phyloP scores from a whole-genome alignment of 2,113 vertebrate species.

The Oreochromis niloticus region DNA sequence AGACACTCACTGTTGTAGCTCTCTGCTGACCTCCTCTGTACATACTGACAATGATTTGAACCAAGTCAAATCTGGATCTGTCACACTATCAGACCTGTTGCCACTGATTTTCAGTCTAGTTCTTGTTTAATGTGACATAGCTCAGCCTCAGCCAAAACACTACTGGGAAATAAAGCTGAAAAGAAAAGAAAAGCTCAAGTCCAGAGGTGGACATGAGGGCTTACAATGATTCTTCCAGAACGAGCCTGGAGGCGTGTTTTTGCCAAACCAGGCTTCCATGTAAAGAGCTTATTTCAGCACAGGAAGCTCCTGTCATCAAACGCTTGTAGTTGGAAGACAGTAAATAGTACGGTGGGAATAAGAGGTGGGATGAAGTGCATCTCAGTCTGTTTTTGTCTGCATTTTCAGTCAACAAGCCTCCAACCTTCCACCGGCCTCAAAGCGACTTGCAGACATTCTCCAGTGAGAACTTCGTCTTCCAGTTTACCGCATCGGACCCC shows the following conservation, averaged over 20 bases:
- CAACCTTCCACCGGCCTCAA: constrained; percentile 69
- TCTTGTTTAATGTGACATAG: neutral
- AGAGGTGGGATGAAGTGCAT: neutral
- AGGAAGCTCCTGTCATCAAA: neutral
- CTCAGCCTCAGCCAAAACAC: neutral
- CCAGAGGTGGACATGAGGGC: neutral
- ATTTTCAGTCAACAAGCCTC: constrained; percentile 72
- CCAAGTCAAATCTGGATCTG: neutral
- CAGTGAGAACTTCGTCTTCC: constrained; percentile 82
- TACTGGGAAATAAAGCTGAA: neutral
- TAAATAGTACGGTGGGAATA: neutral
- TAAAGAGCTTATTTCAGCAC: neutral
- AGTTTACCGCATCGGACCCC: constrained; percentile 72
- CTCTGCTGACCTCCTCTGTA: neutral
- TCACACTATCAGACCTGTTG: neutral
- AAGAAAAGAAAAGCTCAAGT: neutral
- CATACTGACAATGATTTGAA: neutral
- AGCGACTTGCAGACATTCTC: constrained; percentile 70
- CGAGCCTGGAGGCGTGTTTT: neutral
- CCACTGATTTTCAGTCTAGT: neutral
- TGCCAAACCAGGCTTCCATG: neutral
- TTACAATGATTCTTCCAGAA: neutral
- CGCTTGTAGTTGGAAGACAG: neutral
- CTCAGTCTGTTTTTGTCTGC: neutral
- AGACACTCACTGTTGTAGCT: neutral